These are phyloP conservation scores for Archocentrus centrarchus DNA, from an alignment of 2,113 vertebrate species.

Conservation along the genomic window DNA sequence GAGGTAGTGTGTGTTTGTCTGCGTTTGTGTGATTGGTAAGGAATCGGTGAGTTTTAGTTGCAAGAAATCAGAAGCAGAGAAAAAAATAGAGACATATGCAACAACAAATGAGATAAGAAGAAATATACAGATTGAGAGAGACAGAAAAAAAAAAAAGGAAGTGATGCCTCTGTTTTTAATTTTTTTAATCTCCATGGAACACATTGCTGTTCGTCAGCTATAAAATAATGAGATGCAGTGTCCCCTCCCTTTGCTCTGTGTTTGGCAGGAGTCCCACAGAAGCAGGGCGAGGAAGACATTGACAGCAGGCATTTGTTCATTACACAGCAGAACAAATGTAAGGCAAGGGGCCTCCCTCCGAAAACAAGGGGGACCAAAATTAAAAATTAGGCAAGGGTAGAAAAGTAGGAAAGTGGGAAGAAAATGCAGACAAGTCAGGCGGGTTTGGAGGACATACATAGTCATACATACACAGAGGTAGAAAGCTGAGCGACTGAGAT, in stretches of 20 bases:
- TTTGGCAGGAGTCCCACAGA: constrained; percentile 72
- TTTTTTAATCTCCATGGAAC: constrained; percentile 61
- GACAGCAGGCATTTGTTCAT: constrained; percentile 69
- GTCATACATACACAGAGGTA: constrained; percentile 1
- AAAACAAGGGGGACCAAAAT: constrained; percentile 27
- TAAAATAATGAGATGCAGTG: constrained; percentile 72
- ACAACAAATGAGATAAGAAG: constrained; percentile 20
- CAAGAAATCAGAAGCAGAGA: constrained; percentile 4
- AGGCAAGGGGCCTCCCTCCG: constrained; percentile 41
- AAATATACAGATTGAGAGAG: constrained; percentile 32
- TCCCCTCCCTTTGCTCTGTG: constrained; percentile 29
- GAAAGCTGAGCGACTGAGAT: constrained; percentile 38
- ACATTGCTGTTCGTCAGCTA: constrained; percentile 71
- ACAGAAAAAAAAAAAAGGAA: constrained; percentile 6
- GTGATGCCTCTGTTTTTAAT: constrained; percentile 56
- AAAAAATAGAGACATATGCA: constrained; percentile 28
- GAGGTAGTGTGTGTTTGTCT: neutral
- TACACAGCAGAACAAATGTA: constrained; percentile 66
- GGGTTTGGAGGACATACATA: neutral
- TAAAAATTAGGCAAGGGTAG: constrained; percentile 34
- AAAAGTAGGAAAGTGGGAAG: neutral
- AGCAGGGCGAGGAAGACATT: constrained; percentile 54
- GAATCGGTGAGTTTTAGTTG: neutral
- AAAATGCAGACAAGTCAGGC: constrained; percentile 27
- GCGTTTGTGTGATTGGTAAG: neutral